A percentile compares a stretch with the other conserved stretches of the same genome.
Conservation (phyloP, 1,140 invertebrate genomes). For the Prorops nasuta region DNA sequence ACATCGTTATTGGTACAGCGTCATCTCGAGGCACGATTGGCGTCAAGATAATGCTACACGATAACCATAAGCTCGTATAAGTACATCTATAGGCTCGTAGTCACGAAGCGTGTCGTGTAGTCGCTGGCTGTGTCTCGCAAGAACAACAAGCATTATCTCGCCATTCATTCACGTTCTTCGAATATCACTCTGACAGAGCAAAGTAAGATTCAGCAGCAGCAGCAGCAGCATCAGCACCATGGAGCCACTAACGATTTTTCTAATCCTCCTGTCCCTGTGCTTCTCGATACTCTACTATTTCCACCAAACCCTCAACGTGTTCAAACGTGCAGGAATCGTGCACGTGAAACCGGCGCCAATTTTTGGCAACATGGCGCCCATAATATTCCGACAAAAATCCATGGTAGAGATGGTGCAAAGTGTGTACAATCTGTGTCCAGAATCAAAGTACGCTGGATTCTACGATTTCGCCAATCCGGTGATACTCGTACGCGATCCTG, state of each 20-base stretch:
- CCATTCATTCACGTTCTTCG: no score
- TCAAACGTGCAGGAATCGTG: not conserved
- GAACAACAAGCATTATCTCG: no score
- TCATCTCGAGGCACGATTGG: no score
- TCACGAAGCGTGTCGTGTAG: no score
- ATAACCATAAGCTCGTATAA: no score
- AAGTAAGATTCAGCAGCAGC: not conserved
- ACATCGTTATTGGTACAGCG: no score
- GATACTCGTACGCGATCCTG: conserved; percentile 11
- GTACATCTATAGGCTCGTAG: no score
- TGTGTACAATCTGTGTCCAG: not conserved
- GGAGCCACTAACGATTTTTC: not conserved
- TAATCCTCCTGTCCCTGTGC: not conserved
- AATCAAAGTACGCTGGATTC: conserved; percentile 13
- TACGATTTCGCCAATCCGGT: conserved; percentile 3
- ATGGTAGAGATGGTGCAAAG: not conserved
- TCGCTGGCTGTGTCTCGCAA: no score
- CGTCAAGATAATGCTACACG: no score
- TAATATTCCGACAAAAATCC: not conserved
- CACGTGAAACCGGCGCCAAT: not conserved
- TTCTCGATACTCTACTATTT: not conserved
- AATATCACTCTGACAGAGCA: no score
- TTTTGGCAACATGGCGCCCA: conserved; percentile 10
- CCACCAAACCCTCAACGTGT: not conserved
- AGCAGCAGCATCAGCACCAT: not conserved